Base-by-base conservation (phyloP, 2,797 vertebrate genomes). In the Eidolon dupreanum region DNA sequence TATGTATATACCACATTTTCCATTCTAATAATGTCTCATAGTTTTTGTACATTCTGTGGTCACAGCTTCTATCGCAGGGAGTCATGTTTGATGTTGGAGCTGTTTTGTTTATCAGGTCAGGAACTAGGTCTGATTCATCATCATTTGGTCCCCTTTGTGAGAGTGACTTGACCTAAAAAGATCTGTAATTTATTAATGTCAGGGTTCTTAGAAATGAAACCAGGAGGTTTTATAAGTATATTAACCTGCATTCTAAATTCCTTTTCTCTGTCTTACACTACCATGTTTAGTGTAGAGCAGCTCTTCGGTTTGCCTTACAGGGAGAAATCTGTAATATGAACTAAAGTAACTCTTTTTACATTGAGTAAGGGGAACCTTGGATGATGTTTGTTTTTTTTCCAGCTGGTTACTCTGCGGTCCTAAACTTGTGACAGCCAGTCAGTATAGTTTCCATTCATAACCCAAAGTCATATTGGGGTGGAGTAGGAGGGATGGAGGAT, bases 361-460 rank as follows among this genome's bases (percentile, higher is more conserved):
- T 33, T 82, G 57, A 55, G 38, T 95, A 49, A 90, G n/a, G 82
- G 46, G 31, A 77, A 57, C 15, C 51, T 70, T 83, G 43, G 36
- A 28, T 89, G 26, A 33, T 41, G 24, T 74, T 31, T 93, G 57
- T 63, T 4, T n/a, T 70, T 92, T 90, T 87, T 59, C 61, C 49
- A 93, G 10, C 75, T 77, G 31, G 26, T 93, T 53, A 83, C 83
- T 70, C 1, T 93, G 89, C 81, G 53, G 33, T 93, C 65, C 81
- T 89, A 93, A 70, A 78, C 86, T 89, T 89, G 33, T 97, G 86
- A 97, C 24, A 94, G 49, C 55, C 41, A n/a, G 84, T 94, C 75
- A 92, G 8, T 70, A 5, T 63, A 78, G 79, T 97, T 94, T 89
- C 74, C n/a, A 15, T 59, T 90, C 17, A 57, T 1, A 93, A n/a